Evolutionary conservation across 1,140 invertebrate species (phyloP), one percentile per base, ranked within the genome.

Genomic region (Augochlora pura): DNA sequence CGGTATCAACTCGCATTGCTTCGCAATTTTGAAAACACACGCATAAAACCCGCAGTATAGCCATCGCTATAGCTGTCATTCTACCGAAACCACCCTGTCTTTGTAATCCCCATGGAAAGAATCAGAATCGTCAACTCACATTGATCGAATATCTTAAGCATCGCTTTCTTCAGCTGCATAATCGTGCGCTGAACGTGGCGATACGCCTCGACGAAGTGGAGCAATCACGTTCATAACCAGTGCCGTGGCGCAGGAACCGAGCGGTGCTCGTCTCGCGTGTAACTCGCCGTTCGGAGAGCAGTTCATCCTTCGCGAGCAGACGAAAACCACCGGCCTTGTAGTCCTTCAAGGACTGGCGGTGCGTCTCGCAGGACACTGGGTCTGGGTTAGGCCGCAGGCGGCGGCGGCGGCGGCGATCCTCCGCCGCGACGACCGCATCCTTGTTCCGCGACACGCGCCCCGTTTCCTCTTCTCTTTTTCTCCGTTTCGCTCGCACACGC

Each of bases 81-180:
- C 32, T 32, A 32, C n/a, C n/a, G n/a, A n/a, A n/a, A n/a, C n/a
- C n/a, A n/a, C n/a, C n/a, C n/a, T n/a, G 32, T 32, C 4, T 32
- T 32, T 4, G 32, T 1, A 2, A 32, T 14, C 6, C 14, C 4
- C 18, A 18, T 12, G 9, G 6, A n/a, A 57, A 0, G 21, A 27
- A 64, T 0, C 25, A 81, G 42, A 72, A 81, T 63, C 46, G 23
- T 27, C 39, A 63, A 91, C 90, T 91, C 75, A 91, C 90, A 91
- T 91, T 91, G 90, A 86, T 91, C 89, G 84, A 91, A 90, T 87
- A 91, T 91, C 88, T 91, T 91, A 83, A 91, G 89, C 90, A 91
- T 90, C 80, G 90, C 89, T 90, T 91, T 91, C 86, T 91, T 91
- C 87, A 91, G 83, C 90, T 91, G 90, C 90, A 91, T 91, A 90